Conservation (phyloP, 1,140 invertebrate species). For the Wasmannia auropunctata region DNA sequence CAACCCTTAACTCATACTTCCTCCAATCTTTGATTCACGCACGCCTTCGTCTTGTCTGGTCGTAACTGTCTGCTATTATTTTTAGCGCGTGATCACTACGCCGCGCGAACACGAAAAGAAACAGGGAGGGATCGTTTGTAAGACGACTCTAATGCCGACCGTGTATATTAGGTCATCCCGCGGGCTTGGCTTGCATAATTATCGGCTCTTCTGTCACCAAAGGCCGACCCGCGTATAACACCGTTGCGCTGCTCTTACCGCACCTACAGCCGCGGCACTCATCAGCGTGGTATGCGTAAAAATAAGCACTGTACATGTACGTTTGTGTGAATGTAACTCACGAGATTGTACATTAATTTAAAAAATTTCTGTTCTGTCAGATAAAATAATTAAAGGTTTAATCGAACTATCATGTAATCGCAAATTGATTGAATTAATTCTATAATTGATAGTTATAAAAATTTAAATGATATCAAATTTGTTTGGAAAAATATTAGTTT, state of each 20-base stretch:
- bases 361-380: neutral
- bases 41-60: slow-evolving; percentile 63
- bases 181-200: slow-evolving; percentile 75
- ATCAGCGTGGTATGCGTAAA: slow-evolving; percentile 70
- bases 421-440: too few relatives aligned
- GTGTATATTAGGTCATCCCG: slow-evolving; percentile 72
- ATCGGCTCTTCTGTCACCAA: slow-evolving; percentile 70
- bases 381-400: neutral
- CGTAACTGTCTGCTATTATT: slow-evolving; percentile 72
- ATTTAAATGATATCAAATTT: neutral
- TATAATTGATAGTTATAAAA: neutral
- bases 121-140: slow-evolving; percentile 53
- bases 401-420: neutral
- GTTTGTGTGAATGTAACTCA: neutral
- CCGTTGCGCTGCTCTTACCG: slow-evolving; percentile 63
- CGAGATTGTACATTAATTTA: slow-evolving; percentile 1
- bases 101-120: slow-evolving; percentile 36
- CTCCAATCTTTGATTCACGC: slow-evolving; percentile 67
- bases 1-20: slow-evolving; percentile 46
- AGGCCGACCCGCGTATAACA: slow-evolving; percentile 53
- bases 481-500: neutral
- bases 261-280: slow-evolving; percentile 64
- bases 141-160: slow-evolving; percentile 54
- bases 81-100: slow-evolving; percentile 71
- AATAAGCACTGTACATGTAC: slow-evolving; percentile 3